These are phyloP conservation scores for Junco hyemalis DNA, from an alignment of 2,113 vertebrate genomes.

Conservation along the genomic window DNA sequence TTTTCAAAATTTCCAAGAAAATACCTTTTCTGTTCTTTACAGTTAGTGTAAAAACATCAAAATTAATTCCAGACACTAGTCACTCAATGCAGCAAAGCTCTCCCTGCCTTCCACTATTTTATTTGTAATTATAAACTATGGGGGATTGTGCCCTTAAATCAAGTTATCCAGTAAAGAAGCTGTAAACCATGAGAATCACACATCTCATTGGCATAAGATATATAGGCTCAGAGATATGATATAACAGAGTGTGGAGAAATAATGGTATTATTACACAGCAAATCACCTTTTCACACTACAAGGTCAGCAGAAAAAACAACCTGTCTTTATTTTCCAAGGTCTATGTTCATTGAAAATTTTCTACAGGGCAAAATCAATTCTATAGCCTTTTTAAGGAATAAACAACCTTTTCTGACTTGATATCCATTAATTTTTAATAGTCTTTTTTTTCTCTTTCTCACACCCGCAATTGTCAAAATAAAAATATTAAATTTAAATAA, in stretches of 20 bases:
- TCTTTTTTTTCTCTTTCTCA: not conserved
- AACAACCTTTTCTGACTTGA: not conserved
- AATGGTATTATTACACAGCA: not conserved
- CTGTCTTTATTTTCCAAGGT: not conserved
- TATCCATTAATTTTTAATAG: not conserved
- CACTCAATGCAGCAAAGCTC: not conserved
- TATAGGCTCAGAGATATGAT: not conserved
- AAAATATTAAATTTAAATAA: not conserved
- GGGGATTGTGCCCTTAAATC: not conserved
- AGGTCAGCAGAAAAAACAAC: not conserved
- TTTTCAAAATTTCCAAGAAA: not conserved
- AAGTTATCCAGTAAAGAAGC: not conserved
- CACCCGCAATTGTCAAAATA: fast-evolving
- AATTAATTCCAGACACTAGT: not conserved
- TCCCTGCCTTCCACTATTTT: not conserved
- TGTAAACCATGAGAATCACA: not conserved
- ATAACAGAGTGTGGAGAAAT: not conserved
- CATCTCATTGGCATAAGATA: not conserved
- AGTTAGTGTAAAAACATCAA: not conserved
- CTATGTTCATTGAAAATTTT: not conserved
- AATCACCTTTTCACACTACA: fast-evolving
- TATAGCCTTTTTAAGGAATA: not conserved
- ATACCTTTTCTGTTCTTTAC: not conserved
- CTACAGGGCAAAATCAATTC: not conserved
- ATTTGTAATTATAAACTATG: not conserved